phyloP scores from a whole-genome alignment of 2,888 invertebrate species.

The Carabus problematicus region DNA sequence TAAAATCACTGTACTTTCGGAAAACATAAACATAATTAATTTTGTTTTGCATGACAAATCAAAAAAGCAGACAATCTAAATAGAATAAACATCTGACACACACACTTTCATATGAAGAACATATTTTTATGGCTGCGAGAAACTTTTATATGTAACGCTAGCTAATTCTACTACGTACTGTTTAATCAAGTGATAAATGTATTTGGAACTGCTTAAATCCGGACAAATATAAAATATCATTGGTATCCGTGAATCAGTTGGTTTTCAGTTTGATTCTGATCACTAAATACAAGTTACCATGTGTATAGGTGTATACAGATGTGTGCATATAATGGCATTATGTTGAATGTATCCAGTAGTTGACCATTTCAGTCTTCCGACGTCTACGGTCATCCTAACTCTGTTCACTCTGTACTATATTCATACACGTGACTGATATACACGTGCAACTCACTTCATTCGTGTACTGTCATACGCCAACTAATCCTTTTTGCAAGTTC shows the following conservation, averaged over 20 bases:
- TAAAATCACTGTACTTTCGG: too few relatives aligned
- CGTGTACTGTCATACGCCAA: too few relatives aligned
- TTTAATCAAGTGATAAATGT: too few relatives aligned
- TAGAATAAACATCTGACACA: conserved; percentile 33
- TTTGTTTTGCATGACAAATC: conserved; percentile 42
- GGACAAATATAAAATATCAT: too few relatives aligned
- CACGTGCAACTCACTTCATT: too few relatives aligned
- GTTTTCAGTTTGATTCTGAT: background rate
- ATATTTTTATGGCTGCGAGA: conserved; percentile 34
- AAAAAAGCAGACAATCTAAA: conserved; percentile 39
- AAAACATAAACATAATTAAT: too few relatives aligned
- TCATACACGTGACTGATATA: too few relatives aligned
- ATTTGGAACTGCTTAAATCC: too few relatives aligned
- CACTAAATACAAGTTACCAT: background rate
- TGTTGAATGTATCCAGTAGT: conserved; percentile 21
- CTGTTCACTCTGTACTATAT: too few relatives aligned
- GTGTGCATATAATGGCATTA: conserved; percentile 3
- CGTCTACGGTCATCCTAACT: too few relatives aligned
- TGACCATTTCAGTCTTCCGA: conserved; percentile 31
- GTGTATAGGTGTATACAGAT: background rate
- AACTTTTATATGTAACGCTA: conserved; percentile 36
- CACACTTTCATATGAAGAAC: conserved; percentile 5
- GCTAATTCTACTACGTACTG: background rate
- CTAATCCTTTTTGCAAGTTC: too few relatives aligned
- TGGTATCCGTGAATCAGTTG: too few relatives aligned